phyloP scores from a whole-genome alignment of 2,797 vertebrate genomes.

The Diceros bicornis region DNA sequence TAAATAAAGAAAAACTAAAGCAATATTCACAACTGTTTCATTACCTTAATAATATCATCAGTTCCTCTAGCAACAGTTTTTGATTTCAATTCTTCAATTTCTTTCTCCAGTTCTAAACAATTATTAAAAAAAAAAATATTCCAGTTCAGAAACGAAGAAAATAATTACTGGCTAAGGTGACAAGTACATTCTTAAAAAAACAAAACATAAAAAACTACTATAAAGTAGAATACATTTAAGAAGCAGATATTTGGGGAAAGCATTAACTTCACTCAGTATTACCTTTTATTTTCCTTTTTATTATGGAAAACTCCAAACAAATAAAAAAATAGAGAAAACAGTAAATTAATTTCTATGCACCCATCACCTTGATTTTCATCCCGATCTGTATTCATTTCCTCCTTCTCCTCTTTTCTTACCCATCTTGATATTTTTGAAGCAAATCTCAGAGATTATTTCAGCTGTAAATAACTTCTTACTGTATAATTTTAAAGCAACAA shows the following conservation, averaged over 20 bases:
- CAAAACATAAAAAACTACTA: not conserved
- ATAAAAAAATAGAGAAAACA: slow-evolving; percentile 12
- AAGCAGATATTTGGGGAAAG: not conserved
- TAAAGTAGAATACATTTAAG: slow-evolving; percentile 53
- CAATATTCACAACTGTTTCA: slow-evolving; percentile 33
- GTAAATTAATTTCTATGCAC: not conserved
- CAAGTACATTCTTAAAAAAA: not conserved
- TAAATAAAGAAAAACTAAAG: slow-evolving; percentile 47
- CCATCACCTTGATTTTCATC: not conserved
- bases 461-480: slow-evolving; percentile 51
- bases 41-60: slow-evolving; percentile 95
- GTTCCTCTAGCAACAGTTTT: slow-evolving; percentile 88
- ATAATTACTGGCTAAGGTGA: not conserved
- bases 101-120: slow-evolving; percentile 95
- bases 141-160: slow-evolving; percentile 68
- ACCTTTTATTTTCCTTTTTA: slow-evolving; percentile 56
- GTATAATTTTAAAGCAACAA: slow-evolving; percentile 34
- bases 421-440: slow-evolving; percentile 7
- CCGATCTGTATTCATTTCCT: not conserved
- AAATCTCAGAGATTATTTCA: slow-evolving; percentile 56
- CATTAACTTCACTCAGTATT: slow-evolving; percentile 35
- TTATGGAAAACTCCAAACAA: slow-evolving; percentile 9
- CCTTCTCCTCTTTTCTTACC: not conserved
- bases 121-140: slow-evolving; percentile 34
- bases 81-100: slow-evolving; percentile 92